Evolutionary conservation across 2,888 invertebrate species (phyloP).

Genomic region (Tenthredo amoena): DNA sequence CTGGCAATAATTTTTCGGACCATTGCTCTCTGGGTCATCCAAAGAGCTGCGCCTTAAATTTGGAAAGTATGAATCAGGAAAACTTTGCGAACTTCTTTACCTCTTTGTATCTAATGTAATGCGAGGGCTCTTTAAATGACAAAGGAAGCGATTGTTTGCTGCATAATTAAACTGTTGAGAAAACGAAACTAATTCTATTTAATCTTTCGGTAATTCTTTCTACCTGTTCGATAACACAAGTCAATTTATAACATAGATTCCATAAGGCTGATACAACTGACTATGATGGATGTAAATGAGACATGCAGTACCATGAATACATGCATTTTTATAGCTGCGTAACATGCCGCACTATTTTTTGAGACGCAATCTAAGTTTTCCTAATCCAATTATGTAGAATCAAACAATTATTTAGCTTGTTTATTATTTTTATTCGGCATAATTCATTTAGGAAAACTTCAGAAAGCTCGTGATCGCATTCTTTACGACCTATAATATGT

Average conservation of each 20-base stretch:
- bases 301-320: conserved; percentile 30
- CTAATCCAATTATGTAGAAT: conserved; percentile 17
- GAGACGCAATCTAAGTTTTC: conserved; percentile 9
- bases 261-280: background rate
- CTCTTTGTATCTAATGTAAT: background rate
- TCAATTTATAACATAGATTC: conserved; percentile 21
- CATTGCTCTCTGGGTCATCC: background rate
- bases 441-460: conserved; percentile 30
- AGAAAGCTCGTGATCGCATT: background rate
- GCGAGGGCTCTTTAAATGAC: background rate
- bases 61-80: background rate
- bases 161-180: background rate
- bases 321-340: conserved; percentile 30
- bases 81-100: background rate
- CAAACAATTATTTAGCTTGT: background rate
- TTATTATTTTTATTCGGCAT: background rate
- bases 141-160: background rate
- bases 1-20: background rate
- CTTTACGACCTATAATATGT: conserved; percentile 7
- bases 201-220: background rate
- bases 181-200: background rate
- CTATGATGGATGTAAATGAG: conserved; percentile 39
- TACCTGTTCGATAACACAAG: background rate
- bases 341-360: conserved; percentile 18
- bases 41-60: background rate